Conservation (phyloP, 2,888 invertebrate genomes). For the Baccha elongata region DNA sequence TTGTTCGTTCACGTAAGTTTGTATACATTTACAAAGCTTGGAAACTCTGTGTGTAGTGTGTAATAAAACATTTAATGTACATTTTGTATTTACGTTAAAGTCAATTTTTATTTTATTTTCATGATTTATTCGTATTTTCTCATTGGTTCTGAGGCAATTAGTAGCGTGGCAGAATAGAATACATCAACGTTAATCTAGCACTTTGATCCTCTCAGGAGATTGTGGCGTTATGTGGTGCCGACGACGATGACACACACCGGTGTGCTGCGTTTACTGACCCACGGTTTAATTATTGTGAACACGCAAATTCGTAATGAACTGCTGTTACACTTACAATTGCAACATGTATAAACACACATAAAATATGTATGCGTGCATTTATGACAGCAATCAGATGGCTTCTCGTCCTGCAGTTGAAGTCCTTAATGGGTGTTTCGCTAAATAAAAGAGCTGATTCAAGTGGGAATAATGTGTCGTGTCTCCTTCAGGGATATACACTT, state of each 20-base stretch:
- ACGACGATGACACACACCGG: no score
- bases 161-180: constrained; percentile 42
- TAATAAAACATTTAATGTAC: no score
- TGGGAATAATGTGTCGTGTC: constrained; percentile 19
- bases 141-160: constrained; percentile 44
- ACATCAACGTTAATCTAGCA: constrained; percentile 49
- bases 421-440: neutral
- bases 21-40: neutral
- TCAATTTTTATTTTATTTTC: constrained; percentile 17
- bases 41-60: neutral
- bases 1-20: no score
- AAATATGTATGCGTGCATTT: constrained; percentile 3
- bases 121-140: constrained; percentile 42
- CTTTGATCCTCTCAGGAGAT: constrained; percentile 46
- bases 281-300: constrained; percentile 47
- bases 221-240: constrained; percentile 23
- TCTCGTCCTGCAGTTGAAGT: constrained; percentile 4
- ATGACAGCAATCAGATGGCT: constrained; percentile 3
- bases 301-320: constrained; percentile 58
- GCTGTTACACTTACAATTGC: neutral
- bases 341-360: constrained; percentile 1
- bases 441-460: constrained; percentile 20
- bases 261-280: neutral
- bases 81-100: neutral
- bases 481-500: constrained; percentile 3